These are phyloP conservation scores for Chymomyza costata DNA, from an alignment of 1,140 invertebrate genomes.

Conservation along the genomic window DNA sequence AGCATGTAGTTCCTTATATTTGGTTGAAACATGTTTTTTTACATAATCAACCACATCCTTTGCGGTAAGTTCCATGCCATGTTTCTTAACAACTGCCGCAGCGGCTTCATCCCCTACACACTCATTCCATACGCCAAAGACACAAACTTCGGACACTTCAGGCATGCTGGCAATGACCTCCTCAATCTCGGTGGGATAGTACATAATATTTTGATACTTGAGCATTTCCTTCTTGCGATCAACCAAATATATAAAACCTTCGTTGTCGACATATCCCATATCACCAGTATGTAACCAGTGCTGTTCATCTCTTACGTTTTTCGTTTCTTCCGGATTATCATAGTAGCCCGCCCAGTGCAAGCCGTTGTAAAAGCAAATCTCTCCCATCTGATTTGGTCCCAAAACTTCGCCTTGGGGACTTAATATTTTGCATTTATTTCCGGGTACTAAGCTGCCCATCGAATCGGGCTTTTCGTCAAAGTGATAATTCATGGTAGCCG, in stretches of 20 bases:
- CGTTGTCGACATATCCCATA: conserved; percentile 81
- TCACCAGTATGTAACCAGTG: conserved; percentile 85
- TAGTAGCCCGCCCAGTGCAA: conserved; percentile 67
- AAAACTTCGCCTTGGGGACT: conserved; percentile 77
- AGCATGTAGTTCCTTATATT: conserved; percentile 76
- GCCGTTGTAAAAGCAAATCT: conserved; percentile 77
- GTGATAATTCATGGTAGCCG: conserved; percentile 15
- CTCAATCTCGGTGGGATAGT: conserved; percentile 43
- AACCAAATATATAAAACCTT: conserved; percentile 80
- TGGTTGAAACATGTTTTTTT: conserved; percentile 54
- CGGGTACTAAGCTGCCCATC: conserved; percentile 33
- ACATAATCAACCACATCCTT: conserved; percentile 34
- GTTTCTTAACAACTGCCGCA: conserved; percentile 24
- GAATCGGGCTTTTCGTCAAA: conserved; percentile 28
- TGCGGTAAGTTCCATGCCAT: conserved; percentile 14
- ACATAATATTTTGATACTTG: conserved; percentile 77
- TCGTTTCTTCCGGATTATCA: conserved; percentile 77
- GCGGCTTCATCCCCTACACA: conserved; percentile 22
- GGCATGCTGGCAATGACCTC: conserved; percentile 19
- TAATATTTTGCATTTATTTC: conserved; percentile 57
- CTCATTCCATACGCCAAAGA: conserved; percentile 31
- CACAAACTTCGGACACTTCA: conserved; percentile 32
- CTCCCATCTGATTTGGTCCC: conserved; percentile 78
- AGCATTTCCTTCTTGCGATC: conserved; percentile 85
- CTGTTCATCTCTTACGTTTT: conserved; percentile 76